Evolutionary conservation across 2,888 invertebrate genomes (phyloP), one percentile per base, ranked within the genome.

Genomic region (Morpho helenor): DNA sequence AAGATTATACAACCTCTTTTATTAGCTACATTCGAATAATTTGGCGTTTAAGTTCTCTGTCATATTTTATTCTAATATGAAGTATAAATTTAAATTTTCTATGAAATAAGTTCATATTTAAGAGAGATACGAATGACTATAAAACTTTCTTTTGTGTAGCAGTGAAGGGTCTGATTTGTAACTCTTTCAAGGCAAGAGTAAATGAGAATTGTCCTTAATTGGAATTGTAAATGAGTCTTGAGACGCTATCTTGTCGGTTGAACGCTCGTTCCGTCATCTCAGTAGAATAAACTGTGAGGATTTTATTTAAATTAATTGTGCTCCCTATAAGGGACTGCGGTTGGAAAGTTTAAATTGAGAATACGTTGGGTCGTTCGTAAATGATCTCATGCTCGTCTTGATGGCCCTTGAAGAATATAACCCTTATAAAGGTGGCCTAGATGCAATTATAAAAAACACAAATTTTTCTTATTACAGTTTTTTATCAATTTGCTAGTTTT

Each of bases 221-320:
- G 84, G 85, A 88, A 87, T 88, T 87, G 87, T 87, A 88, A 87
- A 88, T 87, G 87, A 87, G 86, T 81, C 81, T 80, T 81, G 82
- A 78, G 84, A 83, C 83, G 79, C 80, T 84, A 82, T 84, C 86
- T 84, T 84, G 85, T 79, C 80, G 80, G 83, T 82, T 81, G 81
- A 81, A 82, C 79, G 84, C 78, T 77, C 81, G 77, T 74, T 74
- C 76, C 73, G 75, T 79, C 81, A 80, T 82, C 83, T 81, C 83
- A 77, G 79, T 82, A 79, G 80, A 87, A 84, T 85, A 88, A 87
- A 87, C 84, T 86, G 85, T 80, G 85, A 87, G 84, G 86, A 84
- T 87, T 88, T 84, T 79, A 85, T 88, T 84, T 85, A 85, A 88
- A 88, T 86, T 82, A 85, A 87, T 87, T 84, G 80, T 74, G 63